Evolutionary conservation across 2,113 vertebrate species (phyloP).

Genomic region (Hippocampus abdominalis): DNA sequence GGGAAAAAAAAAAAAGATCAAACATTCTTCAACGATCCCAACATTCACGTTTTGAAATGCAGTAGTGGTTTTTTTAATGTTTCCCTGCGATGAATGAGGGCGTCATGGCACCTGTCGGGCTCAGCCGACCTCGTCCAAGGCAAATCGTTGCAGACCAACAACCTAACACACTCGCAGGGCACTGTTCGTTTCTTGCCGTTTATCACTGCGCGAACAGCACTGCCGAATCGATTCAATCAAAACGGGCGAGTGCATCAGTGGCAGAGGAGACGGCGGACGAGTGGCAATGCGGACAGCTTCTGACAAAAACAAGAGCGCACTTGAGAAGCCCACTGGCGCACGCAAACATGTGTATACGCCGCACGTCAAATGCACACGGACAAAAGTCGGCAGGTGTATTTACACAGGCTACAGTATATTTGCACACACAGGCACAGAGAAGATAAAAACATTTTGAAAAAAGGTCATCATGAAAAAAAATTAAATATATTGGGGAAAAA

Average conservation of each 20-base stretch:
- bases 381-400: slow-evolving; percentile 44
- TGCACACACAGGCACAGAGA: slow-evolving; percentile 41
- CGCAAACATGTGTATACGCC: neutral
- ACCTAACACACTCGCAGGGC: slow-evolving; percentile 33
- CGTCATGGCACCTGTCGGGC: neutral
- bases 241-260: slow-evolving; percentile 40
- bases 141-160: slow-evolving; percentile 42
- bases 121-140: slow-evolving; percentile 2
- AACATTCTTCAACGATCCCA: too few species aligned
- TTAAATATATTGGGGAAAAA: slow-evolving; percentile 24
- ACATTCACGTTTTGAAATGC: too few species aligned
- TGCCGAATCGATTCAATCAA: slow-evolving; percentile 57
- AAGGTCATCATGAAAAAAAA: slow-evolving; percentile 27
- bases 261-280: slow-evolving; percentile 40
- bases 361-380: slow-evolving; percentile 16
- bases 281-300: slow-evolving; percentile 44
- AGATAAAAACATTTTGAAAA: slow-evolving; percentile 49
- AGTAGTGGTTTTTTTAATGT: too few species aligned
- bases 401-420: slow-evolving; percentile 45
- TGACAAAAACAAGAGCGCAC: slow-evolving; percentile 30
- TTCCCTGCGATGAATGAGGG: neutral
- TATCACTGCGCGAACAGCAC: slow-evolving; percentile 38
- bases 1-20: too few species aligned
- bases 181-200: slow-evolving; percentile 49
- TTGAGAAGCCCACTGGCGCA: neutral